Evolutionary conservation across 2,113 vertebrate species (phyloP).

Genomic region (Pao palembangensis): DNA sequence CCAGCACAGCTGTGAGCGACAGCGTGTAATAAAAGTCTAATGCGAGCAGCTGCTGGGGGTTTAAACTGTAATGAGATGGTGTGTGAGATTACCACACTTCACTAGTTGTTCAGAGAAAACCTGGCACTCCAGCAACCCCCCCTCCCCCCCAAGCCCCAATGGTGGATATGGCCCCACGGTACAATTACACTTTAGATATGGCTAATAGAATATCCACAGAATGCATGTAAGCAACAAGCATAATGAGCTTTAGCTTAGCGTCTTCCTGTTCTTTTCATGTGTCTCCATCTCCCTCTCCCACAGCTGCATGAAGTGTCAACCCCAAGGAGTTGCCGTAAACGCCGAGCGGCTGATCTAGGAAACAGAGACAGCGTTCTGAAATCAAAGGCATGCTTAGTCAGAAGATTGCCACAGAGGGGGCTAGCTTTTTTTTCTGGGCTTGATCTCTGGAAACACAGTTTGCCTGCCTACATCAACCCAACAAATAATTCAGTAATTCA

Average conservation of each 20-base stretch:
- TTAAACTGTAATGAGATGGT: slow-evolving; percentile 79
- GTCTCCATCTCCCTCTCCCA: slow-evolving; percentile 40
- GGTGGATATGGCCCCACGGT: slow-evolving; percentile 56
- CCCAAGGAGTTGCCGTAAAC: slow-evolving; percentile 62
- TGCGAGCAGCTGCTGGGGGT: slow-evolving; percentile 76
- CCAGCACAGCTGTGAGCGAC: slow-evolving; percentile 76
- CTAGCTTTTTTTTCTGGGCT: slow-evolving; percentile 17
- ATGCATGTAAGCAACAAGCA: slow-evolving; percentile 69
- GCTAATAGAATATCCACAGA: slow-evolving; percentile 74
- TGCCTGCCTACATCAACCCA: slow-evolving; percentile 57
- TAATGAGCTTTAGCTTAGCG: slow-evolving; percentile 64
- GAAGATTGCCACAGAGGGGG: slow-evolving; percentile 66
- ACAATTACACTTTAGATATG: slow-evolving; percentile 76
- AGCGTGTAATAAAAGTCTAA: slow-evolving; percentile 78
- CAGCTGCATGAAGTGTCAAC: slow-evolving; percentile 60
- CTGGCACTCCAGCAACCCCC: slow-evolving; percentile 64
- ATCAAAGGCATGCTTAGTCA: slow-evolving; percentile 68
- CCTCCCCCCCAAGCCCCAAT: too few relatives aligned
- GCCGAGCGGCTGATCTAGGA: slow-evolving; percentile 61
- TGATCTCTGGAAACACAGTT: slow-evolving; percentile 58
- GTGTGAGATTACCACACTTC: slow-evolving; percentile 78
- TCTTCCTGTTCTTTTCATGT: slow-evolving; percentile 32
- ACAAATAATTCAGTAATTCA: slow-evolving; percentile 70
- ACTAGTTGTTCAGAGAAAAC: slow-evolving; percentile 69
- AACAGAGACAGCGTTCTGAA: slow-evolving; percentile 66